phyloP scores from a whole-genome alignment of 64 coral and sea anemone genomes.

The Montipora sp. region DNA sequence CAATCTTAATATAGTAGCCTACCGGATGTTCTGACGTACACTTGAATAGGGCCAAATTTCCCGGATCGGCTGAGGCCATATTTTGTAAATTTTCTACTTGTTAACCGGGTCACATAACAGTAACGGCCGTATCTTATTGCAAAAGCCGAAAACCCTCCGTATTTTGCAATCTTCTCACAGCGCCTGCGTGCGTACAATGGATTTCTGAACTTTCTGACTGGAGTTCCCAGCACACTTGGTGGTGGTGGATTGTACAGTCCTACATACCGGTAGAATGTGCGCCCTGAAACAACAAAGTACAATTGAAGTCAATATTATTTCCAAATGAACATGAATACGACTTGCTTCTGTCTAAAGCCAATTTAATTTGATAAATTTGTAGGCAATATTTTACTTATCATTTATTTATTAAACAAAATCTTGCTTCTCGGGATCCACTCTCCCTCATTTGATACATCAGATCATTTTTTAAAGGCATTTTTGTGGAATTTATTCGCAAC shows the following conservation, averaged over 20 bases:
- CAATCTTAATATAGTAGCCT: neutral
- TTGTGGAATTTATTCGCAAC: too few relatives aligned
- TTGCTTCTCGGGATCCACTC: too few relatives aligned
- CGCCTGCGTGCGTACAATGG: neutral
- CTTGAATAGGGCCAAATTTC: neutral
- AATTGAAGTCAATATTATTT: neutral
- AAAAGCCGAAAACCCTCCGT: neutral
- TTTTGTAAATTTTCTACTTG: neutral
- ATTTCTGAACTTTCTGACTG: neutral
- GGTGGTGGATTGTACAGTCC: neutral
- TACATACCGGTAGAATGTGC: neutral
- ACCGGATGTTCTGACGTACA: neutral
- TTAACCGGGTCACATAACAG: neutral
- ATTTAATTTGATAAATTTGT: too few relatives aligned
- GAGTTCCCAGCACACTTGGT: neutral
- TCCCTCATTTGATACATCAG: too few relatives aligned
- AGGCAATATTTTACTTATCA: too few relatives aligned
- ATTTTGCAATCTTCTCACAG: constrained; percentile 8
- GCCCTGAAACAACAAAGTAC: constrained; percentile 1
- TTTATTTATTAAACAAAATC: too few relatives aligned
- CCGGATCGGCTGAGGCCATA: neutral
- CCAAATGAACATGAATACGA: too few relatives aligned
- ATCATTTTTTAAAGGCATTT: too few relatives aligned
- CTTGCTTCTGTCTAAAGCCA: too few relatives aligned
- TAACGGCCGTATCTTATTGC: constrained; percentile 7